Evolutionary conservation across 2,888 invertebrate genomes (phyloP), one percentile per base, ranked within the genome.

Genomic region (Penaeus monodon): DNA sequence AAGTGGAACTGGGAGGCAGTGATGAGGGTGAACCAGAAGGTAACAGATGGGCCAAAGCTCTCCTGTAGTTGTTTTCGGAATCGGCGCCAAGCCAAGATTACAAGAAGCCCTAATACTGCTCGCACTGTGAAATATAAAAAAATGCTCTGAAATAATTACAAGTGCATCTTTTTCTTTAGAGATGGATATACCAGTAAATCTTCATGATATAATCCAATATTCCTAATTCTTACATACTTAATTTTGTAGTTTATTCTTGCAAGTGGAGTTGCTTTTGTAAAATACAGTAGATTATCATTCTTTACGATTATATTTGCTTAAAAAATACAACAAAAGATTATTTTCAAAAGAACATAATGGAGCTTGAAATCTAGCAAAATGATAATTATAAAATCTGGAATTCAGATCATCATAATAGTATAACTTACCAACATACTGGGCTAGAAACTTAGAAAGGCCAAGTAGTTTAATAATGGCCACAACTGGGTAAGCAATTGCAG

Each of bases 1-100:
- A 99, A 98, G 93, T 99, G 99, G 93, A 99, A 99, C 92, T 99
- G 99, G 1, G 98, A 95, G 33, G 96, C 94, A 2, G 97, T 97
- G 86, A 99, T 95, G 10, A 95, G 93, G 38, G 96, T 94, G 91
- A 96, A 96, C 97, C 97, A 97, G 92, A 95, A 94, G 14, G 96
- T 94, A 92, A 96, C 96, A 90, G 95, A 94, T 86, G 93, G 92
- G 24, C 98, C 98, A 93, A 96, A 98, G 88, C 95, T 94, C 90
- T 95, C 95, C 91, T 95, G 94, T 64, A 99, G 93, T 12, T 96
- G 95, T 91, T 94, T 94, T 85, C 95, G 94, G 90, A 98, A 95
- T 76, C 95, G 93, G 89, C 94, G 94, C 93, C 98, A 96, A 90
- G 96, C 94, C 90, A 93, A 92, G 90, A 97, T 94, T 38, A 98